Percentiles rank a stretch among this genome's conserved stretches.
phyloP scores from a whole-genome alignment of 2,888 invertebrate genomes.

The Spisula solida region DNA sequence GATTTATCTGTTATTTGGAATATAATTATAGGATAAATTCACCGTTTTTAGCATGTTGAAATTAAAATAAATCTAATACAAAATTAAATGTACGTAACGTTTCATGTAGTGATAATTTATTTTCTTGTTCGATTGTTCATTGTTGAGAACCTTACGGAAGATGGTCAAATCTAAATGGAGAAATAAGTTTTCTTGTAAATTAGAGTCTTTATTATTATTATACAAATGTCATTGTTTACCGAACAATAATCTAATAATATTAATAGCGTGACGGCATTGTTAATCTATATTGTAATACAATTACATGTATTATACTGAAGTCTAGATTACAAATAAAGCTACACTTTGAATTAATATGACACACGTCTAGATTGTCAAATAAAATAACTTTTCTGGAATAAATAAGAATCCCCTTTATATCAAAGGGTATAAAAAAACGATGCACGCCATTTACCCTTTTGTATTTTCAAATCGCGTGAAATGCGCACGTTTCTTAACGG shows the following conservation, averaged over 20 bases:
- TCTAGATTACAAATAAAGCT: not conserved
- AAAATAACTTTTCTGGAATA: not conserved
- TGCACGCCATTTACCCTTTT: not conserved
- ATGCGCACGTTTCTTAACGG: slow-evolving; percentile 1
- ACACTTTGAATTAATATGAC: not conserved
- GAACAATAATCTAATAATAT: not conserved
- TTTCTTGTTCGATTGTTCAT: no score
- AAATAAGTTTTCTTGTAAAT: no score
- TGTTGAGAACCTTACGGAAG: no score
- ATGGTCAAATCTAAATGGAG: no score
- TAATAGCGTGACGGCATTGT: not conserved
- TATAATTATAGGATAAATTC: no score
- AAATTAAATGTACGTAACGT: no score
- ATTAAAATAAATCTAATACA: no score
- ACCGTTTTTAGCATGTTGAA: no score
- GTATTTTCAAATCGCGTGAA: not conserved
- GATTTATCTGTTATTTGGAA: no score
- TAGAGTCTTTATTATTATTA: no score
- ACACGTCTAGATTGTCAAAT: not conserved
- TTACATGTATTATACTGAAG: not conserved
- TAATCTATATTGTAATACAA: not conserved
- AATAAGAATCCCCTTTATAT: not conserved
- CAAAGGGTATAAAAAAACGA: not conserved
- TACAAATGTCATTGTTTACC: no score
- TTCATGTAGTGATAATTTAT: no score